These are phyloP conservation scores for Gastracanthus pulcherrimus DNA, from an alignment of 2,888 invertebrate genomes.

Conservation along the genomic window DNA sequence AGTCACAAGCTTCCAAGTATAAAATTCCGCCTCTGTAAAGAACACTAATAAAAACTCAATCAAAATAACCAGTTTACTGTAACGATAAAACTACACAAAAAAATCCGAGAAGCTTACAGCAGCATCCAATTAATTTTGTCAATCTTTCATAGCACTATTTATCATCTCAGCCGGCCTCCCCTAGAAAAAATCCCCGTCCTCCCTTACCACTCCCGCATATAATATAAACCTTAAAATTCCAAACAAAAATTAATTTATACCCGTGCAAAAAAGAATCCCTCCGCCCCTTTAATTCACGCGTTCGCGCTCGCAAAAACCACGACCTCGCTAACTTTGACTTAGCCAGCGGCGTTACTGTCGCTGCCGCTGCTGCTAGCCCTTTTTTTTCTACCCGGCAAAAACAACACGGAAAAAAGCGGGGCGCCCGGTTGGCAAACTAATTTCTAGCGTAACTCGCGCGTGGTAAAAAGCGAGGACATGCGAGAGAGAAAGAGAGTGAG, in stretches of 20 bases:
- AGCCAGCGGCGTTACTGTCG: too few species aligned
- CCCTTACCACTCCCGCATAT: neutral
- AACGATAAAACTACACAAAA: too few species aligned
- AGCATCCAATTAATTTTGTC: neutral
- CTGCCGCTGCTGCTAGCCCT: too few species aligned
- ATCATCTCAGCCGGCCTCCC: too few species aligned
- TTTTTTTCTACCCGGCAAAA: neutral
- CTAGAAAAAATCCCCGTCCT: neutral
- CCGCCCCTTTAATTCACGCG: neutral
- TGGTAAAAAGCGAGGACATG: neutral
- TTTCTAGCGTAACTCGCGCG: neutral
- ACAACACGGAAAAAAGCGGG: neutral
- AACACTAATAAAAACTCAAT: too few species aligned
- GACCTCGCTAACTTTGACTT: neutral
- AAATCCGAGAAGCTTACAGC: neutral
- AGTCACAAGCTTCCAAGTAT: too few species aligned
- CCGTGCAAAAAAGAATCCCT: neutral
- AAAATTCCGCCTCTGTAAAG: too few species aligned
- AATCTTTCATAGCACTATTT: too few species aligned
- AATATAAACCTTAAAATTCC: neutral
- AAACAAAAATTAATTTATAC: slow-evolving; percentile 17
- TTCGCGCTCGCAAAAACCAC: neutral
- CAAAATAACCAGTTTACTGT: too few species aligned
- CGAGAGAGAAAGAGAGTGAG: too few species aligned
- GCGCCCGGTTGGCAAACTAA: slow-evolving; percentile 31